Percentiles rank a stretch among this genome's conserved stretches.
Evolutionary conservation across 2,888 invertebrate species (phyloP).

Genomic region (Parnassius mnemosyne): DNA sequence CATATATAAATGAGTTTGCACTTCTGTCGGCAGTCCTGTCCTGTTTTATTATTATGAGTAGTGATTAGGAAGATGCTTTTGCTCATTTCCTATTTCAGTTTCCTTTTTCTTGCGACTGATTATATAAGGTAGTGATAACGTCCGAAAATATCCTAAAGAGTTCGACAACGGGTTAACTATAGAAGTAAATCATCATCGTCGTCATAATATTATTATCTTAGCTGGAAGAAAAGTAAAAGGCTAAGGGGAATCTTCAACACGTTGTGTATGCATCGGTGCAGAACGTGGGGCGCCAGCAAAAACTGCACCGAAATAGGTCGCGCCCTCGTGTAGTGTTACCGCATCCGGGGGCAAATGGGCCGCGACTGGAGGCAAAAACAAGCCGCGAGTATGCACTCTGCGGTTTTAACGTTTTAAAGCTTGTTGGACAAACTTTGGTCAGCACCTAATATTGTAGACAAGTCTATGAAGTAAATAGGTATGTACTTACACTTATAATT

Average conservation of each 20-base stretch:
- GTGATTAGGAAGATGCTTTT: no score
- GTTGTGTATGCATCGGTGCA: conserved; percentile 19
- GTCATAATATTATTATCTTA: no score
- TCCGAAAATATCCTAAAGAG: no score
- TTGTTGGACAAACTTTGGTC: no score
- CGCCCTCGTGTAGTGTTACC: conserved; percentile 44
- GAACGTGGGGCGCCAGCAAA: conserved; percentile 47
- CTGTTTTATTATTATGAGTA: no score
- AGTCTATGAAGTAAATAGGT: not conserved
- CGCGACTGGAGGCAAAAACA: conserved; percentile 43
- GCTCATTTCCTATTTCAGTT: no score
- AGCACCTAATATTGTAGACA: not conserved
- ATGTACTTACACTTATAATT: not conserved
- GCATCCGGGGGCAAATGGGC: conserved; percentile 61
- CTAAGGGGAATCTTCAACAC: conserved; percentile 11
- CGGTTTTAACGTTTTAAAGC: not conserved
- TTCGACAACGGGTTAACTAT: no score
- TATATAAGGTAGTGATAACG: no score
- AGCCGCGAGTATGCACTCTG: conserved; percentile 15
- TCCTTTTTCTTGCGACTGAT: no score
- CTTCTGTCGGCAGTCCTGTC: no score
- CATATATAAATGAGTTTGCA: no score
- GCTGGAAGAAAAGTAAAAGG: not conserved
- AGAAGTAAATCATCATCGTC: no score
- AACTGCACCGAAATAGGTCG: conserved; percentile 57